These are phyloP conservation scores for Zaprionus bogoriensis DNA, from an alignment of 2,888 invertebrate genomes.

Conservation along the genomic window DNA sequence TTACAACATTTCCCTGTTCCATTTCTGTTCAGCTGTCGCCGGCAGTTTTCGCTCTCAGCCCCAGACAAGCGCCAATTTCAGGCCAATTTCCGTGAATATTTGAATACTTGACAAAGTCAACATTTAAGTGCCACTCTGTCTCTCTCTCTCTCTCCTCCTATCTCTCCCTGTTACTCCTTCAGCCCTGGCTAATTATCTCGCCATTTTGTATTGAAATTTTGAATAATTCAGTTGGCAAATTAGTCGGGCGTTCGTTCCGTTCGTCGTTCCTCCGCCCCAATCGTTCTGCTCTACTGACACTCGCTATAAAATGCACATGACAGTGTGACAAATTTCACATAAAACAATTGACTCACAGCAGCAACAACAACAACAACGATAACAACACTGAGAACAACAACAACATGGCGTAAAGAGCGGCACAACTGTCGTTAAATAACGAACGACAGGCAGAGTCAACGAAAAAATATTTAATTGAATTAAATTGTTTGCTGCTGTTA, in stretches of 20 bases:
- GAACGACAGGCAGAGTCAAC: slow-evolving; percentile 68
- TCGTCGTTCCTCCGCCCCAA: not conserved
- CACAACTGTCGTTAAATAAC: slow-evolving; percentile 77
- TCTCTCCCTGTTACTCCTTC: not conserved
- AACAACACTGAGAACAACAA: slow-evolving; percentile 33
- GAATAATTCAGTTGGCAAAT: slow-evolving; percentile 64
- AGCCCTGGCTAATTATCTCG: slow-evolving; percentile 62
- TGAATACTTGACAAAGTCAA: slow-evolving; percentile 9
- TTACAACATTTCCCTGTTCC: no score
- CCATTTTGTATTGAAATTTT: slow-evolving; percentile 66
- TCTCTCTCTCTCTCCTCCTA: no score
- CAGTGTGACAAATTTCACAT: slow-evolving; percentile 77
- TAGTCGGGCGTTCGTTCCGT: slow-evolving; percentile 19
- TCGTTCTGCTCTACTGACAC: slow-evolving; percentile 35
- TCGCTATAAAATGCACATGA: slow-evolving; percentile 63
- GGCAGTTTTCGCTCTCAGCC: slow-evolving; percentile 28
- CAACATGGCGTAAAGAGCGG: not conserved
- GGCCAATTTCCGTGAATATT: slow-evolving; percentile 21
- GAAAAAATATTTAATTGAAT: slow-evolving; percentile 79
- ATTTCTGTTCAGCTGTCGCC: slow-evolving; percentile 4
- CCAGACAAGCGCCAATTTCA: slow-evolving; percentile 20
- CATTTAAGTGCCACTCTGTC: slow-evolving; percentile 1
- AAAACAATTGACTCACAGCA: slow-evolving; percentile 61
- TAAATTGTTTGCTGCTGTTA: slow-evolving; percentile 79
- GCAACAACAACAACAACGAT: slow-evolving; percentile 19